Evolutionary conservation across 2,888 invertebrate species (phyloP), one percentile per base, ranked within the genome.

Genomic region (Oscheius myriophilus): DNA sequence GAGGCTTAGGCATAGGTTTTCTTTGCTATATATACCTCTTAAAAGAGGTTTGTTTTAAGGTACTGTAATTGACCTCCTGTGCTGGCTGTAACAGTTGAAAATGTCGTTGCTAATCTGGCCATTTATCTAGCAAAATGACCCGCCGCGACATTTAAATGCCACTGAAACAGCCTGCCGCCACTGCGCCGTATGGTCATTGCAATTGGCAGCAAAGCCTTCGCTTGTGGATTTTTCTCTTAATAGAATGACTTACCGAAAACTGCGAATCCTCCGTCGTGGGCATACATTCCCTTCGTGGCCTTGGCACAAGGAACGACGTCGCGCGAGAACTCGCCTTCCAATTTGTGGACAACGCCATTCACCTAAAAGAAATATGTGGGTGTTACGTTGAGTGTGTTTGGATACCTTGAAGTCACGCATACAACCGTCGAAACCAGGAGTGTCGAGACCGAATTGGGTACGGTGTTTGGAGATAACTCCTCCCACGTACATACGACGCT

Each of bases 391-490:
- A 33, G 33, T 49, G 3, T 3, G 21, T 9, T 18, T 6, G 4
- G 2, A 4, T 53, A 53, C 53, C 43, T 65, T 65, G 18, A 85
- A 81, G 26, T 82, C 70, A 26, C 80, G 66, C 18, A 85, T 78
- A 66, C 84, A 86, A 7, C 85, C 85, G 62, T 81, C 75, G 49
- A 82, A 79, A 25, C 79, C 79, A 33, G 78, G 72, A 6, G 71
- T 73, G 25, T 73, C 66, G 7, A 79, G 53, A 16, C 77, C 72
- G 69, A 84, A 82, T 39, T 70, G 69, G 45, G 70, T 72, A 16
- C 82, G 64, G 53, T 85, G 85, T 53, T 77, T 80, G 39, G 82
- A 82, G 68, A 85, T 83, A 23, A 85, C 81, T 49, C 85, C 85
- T 23, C 85, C 85, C 26, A 85, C 73, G 72, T 80, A 85, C 78